Evolutionary conservation across 2,113 vertebrate species (phyloP).

Genomic region (Myxocyprinus asiaticus): DNA sequence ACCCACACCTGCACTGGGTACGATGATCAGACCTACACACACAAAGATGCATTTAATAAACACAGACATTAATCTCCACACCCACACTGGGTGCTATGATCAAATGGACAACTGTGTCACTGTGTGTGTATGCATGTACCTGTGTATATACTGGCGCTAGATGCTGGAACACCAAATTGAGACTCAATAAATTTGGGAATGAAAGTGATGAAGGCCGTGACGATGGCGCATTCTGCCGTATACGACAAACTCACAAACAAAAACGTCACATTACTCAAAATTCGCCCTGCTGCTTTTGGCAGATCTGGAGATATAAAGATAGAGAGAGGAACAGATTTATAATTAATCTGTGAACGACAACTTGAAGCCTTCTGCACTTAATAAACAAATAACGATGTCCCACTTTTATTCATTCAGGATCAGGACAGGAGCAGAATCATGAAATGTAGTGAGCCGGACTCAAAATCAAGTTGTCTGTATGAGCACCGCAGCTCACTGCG

Average conservation of each 20-base stretch:
- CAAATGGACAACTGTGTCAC: neutral
- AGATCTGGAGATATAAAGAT: constrained; percentile 80
- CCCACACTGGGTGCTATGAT: neutral
- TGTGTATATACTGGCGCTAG: constrained; percentile 98
- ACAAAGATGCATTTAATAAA: neutral
- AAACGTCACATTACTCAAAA: constrained; percentile 99
- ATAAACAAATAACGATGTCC: too few species aligned
- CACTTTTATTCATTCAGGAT: too few species aligned
- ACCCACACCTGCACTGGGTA: constrained; percentile 87
- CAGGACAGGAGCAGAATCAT: too few species aligned
- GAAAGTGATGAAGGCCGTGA: constrained; percentile 99
- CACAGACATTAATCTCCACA: neutral
- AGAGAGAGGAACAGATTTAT: neutral
- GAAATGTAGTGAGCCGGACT: too few species aligned
- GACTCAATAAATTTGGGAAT: constrained; percentile 99
- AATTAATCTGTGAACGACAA: neutral
- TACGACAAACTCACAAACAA: constrained; percentile 99
- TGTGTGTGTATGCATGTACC: constrained; percentile 72
- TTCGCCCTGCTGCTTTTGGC: constrained; percentile 93
- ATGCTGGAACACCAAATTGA: constrained; percentile 97
- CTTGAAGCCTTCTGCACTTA: too few species aligned
- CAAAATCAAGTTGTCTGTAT: too few species aligned
- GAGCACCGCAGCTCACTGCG: too few species aligned
- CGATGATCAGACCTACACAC: constrained; percentile 82
- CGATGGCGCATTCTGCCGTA: constrained; percentile 98